Conservation (phyloP, 2,888 invertebrate genomes). For the Microctonus brassicae region DNA sequence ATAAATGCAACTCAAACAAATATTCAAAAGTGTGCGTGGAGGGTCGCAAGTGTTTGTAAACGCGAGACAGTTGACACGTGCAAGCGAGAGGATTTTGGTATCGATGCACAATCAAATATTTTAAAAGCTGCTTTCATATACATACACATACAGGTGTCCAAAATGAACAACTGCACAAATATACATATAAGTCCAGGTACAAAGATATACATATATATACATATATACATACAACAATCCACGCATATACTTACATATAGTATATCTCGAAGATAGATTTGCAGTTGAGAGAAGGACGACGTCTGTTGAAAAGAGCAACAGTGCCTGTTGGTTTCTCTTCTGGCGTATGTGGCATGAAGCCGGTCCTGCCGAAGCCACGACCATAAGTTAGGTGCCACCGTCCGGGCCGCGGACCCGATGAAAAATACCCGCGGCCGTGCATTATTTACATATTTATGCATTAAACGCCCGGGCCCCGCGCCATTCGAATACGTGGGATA, state of each 20-base stretch:
- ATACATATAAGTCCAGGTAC: background rate
- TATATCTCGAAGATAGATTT: conserved; percentile 60
- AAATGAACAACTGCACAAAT: background rate
- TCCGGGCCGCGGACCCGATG: conserved; percentile 54
- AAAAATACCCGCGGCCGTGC: conserved; percentile 60
- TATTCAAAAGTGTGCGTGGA: too few species aligned
- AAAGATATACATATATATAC: background rate
- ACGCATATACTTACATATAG: background rate
- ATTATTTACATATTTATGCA: conserved; percentile 66
- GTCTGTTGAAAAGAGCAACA: conserved; percentile 35
- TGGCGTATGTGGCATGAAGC: conserved; percentile 31
- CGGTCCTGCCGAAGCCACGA: conserved; percentile 54
- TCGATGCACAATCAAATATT: conserved; percentile 22
- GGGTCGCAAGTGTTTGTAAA: background rate
- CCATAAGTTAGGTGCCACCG: conserved; percentile 64
- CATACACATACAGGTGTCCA: background rate
- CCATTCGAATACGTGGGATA: conserved; percentile 39
- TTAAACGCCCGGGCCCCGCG: conserved; percentile 53
- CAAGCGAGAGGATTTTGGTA: conserved; percentile 23
- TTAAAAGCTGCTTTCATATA: background rate
- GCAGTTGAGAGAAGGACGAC: conserved; percentile 50
- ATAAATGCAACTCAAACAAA: too few species aligned
- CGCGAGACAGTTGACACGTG: conserved; percentile 24
- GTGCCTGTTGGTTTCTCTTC: conserved; percentile 20
- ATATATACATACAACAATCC: background rate